These are phyloP conservation scores for Ypsolopha scabrella DNA, from an alignment of 2,888 invertebrate genomes.

Conservation along the genomic window DNA sequence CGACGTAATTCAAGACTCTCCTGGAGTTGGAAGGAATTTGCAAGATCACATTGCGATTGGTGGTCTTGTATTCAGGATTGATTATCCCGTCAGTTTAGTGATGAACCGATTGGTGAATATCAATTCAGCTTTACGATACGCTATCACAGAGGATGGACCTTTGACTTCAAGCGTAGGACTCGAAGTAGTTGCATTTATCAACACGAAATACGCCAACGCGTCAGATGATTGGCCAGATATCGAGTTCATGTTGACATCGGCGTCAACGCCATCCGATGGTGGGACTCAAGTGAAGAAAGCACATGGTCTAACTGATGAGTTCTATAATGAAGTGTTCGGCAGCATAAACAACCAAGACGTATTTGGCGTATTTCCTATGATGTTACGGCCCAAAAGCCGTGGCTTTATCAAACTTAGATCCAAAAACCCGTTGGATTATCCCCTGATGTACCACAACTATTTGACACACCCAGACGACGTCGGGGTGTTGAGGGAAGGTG, in stretches of 20 bases:
- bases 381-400: constrained; percentile 87
- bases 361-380: constrained; percentile 88
- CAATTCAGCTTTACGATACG: constrained; percentile 86
- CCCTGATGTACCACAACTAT: constrained; percentile 92
- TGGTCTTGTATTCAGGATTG: constrained; percentile 83
- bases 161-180: constrained; percentile 88
- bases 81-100: constrained; percentile 83
- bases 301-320: constrained; percentile 84
- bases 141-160: constrained; percentile 87
- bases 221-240: constrained; percentile 93
- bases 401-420: constrained; percentile 82
- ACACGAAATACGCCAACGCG: constrained; percentile 88
- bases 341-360: constrained; percentile 81
- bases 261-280: constrained; percentile 87
- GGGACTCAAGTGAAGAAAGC: constrained; percentile 84
- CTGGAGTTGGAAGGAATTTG: constrained; percentile 88
- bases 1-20: constrained; percentile 79
- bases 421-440: constrained; percentile 81
- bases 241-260: constrained; percentile 89
- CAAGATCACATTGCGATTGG: constrained; percentile 93
- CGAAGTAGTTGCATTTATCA: constrained; percentile 89
- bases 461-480: constrained; percentile 89
- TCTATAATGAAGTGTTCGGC: constrained; percentile 81
- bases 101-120: constrained; percentile 86
- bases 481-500: constrained; percentile 84